Conservation (phyloP, 2,113 vertebrate genomes). For the Lampris incognitus region DNA sequence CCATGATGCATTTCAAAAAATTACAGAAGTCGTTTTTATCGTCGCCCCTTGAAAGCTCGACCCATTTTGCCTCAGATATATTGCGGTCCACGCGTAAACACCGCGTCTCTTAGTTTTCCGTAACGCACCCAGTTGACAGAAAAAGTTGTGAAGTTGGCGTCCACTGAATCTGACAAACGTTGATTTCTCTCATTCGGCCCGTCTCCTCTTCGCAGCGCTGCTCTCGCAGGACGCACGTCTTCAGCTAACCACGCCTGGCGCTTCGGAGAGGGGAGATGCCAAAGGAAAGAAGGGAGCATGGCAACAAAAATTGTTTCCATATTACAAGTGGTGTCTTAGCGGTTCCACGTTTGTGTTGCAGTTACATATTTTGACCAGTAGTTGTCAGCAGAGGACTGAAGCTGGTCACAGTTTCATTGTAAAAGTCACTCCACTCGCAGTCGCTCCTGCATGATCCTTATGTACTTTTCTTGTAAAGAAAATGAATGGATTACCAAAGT, state of each 20-base stretch:
- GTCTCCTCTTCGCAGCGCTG: too few relatives aligned
- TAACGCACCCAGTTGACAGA: too few relatives aligned
- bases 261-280: background rate
- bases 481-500: background rate
- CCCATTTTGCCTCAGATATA: constrained; percentile 1
- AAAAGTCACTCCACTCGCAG: constrained; percentile 49
- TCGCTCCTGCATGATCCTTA: constrained; percentile 70
- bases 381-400: constrained; percentile 77
- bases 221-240: too few relatives aligned
- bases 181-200: too few relatives aligned
- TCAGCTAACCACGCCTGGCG: background rate
- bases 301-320: background rate
- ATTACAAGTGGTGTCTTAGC: background rate
- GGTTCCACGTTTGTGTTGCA: constrained; percentile 5
- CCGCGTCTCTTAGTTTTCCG: too few relatives aligned
- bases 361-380: constrained; percentile 59
- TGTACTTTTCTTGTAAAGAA: constrained; percentile 64
- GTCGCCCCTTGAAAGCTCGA: background rate
- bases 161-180: too few relatives aligned
- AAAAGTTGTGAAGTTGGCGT: too few relatives aligned
- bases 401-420: constrained; percentile 23
- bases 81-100: background rate
- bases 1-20: too few relatives aligned
- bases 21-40: too few relatives aligned
- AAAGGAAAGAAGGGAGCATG: background rate